Evolutionary conservation across 2,113 vertebrate species (phyloP).

Genomic region (Charina bottae): DNA sequence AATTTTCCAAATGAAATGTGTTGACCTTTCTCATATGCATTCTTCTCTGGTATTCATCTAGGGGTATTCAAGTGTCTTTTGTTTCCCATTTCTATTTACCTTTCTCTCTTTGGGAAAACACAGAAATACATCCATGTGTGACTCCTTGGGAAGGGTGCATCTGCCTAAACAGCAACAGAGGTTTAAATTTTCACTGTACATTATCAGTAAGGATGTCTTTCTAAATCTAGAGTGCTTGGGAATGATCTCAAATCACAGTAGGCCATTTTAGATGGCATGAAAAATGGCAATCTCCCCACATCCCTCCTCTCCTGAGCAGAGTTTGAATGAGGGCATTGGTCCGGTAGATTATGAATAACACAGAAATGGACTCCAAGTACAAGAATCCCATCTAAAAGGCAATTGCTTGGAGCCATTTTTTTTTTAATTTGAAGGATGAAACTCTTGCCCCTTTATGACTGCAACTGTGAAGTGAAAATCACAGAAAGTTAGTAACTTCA

Average conservation of each 20-base stretch:
- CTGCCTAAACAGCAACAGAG: background rate
- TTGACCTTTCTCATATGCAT: background rate
- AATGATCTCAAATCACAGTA: slow-evolving; percentile 32
- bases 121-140: background rate
- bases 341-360: slow-evolving; percentile 28
- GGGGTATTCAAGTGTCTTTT: background rate
- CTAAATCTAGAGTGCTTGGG: background rate
- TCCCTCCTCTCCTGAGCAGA: background rate
- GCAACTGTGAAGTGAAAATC: slow-evolving; percentile 11
- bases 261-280: background rate
- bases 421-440: slow-evolving; percentile 25
- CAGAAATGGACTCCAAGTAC: background rate
- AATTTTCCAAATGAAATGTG: background rate
- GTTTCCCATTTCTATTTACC: background rate
- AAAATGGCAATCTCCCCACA: background rate
- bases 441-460: slow-evolving; percentile 8
- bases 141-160: background rate
- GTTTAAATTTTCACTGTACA: background rate
- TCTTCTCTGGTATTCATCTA: background rate
- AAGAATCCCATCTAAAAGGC: slow-evolving; percentile 3
- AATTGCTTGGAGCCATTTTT: slow-evolving; percentile 7
- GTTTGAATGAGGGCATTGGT: slow-evolving; percentile 16
- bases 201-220: background rate
- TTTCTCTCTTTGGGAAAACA: background rate
- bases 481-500: background rate